These are phyloP conservation scores for Coranthus polyacanthus DNA, from an alignment of 2,797 vertebrate genomes.

Conservation along the genomic window DNA sequence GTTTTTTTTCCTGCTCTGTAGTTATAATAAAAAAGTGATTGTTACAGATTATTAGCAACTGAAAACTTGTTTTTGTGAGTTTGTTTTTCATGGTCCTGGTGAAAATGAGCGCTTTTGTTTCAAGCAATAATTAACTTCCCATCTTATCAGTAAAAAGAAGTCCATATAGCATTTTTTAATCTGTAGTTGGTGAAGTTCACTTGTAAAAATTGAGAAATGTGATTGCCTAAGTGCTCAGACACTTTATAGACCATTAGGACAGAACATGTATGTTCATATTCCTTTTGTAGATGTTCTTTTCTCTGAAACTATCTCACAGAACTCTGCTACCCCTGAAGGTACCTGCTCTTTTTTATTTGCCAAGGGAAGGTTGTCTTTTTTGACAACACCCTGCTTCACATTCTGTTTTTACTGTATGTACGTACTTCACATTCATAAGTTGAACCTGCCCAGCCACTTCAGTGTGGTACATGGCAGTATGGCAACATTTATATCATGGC, in stretches of 20 bases:
- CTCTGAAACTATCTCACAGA: constrained; percentile 22
- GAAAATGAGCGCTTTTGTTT: not conserved
- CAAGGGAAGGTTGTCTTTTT: constrained; percentile 7
- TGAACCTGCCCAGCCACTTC: not conserved
- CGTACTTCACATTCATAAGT: constrained; percentile 11
- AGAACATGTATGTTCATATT: not conserved
- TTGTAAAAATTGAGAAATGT: too few relatives aligned
- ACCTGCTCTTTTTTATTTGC: constrained; percentile 11
- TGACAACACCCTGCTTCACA: not conserved
- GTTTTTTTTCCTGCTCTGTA: constrained; percentile 1
- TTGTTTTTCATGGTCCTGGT: too few relatives aligned
- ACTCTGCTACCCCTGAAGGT: not conserved
- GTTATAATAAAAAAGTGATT: not conserved
- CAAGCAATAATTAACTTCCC: constrained; percentile 2
- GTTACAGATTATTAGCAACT: not conserved
- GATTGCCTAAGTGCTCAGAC: not conserved
- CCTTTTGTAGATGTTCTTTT: not conserved
- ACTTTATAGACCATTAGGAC: not conserved
- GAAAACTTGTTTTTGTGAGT: not conserved
- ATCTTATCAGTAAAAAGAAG: not conserved
- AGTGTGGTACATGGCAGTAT: too few relatives aligned
- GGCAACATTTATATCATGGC: too few relatives aligned
- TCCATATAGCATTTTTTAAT: not conserved
- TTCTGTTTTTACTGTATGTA: not conserved
- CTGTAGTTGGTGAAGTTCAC: not conserved